Evolutionary conservation across 2,888 invertebrate genomes (phyloP).

Genomic region (Linnaemya tessellans): DNA sequence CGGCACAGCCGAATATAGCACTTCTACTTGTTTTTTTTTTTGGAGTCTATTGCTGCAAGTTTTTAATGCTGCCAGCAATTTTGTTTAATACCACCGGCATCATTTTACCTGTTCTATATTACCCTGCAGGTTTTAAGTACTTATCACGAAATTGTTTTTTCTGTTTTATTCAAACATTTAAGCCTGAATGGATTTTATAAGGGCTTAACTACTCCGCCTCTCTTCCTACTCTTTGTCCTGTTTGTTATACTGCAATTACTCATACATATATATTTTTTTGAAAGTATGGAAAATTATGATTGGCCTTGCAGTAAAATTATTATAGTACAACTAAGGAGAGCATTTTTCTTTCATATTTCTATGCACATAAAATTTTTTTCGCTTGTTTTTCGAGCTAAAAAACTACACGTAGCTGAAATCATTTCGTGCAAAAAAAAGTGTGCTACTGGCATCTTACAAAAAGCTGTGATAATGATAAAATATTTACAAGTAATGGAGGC

Average conservation of each 20-base stretch:
- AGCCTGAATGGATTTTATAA: slow-evolving; percentile 51
- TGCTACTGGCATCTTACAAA: neutral
- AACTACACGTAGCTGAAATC: slow-evolving; percentile 6
- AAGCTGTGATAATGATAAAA: slow-evolving; percentile 25
- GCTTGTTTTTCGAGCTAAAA: neutral
- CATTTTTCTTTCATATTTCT: neutral
- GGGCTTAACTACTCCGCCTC: neutral
- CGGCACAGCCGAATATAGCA: too few species aligned
- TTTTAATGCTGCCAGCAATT: slow-evolving; percentile 33
- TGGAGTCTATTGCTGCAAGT: slow-evolving; percentile 14
- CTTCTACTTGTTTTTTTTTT: slow-evolving; percentile 1
- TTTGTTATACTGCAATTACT: slow-evolving; percentile 3
- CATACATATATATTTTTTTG: slow-evolving; percentile 12
- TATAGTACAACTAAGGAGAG: neutral
- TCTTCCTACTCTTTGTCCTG: neutral
- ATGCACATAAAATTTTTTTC: neutral
- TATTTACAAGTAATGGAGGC: slow-evolving; percentile 28
- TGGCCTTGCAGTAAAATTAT: slow-evolving; percentile 48
- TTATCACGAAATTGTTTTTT: slow-evolving; percentile 43
- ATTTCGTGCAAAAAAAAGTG: neutral
- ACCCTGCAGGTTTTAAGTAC: slow-evolving; percentile 33
- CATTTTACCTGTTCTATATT: slow-evolving; percentile 37
- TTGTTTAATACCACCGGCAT: slow-evolving; percentile 8
- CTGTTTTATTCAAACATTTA: slow-evolving; percentile 26
- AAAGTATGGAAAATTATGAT: slow-evolving; percentile 35